phyloP scores from a whole-genome alignment of 2,888 invertebrate genomes.

The Taphrorychus bicolor region DNA sequence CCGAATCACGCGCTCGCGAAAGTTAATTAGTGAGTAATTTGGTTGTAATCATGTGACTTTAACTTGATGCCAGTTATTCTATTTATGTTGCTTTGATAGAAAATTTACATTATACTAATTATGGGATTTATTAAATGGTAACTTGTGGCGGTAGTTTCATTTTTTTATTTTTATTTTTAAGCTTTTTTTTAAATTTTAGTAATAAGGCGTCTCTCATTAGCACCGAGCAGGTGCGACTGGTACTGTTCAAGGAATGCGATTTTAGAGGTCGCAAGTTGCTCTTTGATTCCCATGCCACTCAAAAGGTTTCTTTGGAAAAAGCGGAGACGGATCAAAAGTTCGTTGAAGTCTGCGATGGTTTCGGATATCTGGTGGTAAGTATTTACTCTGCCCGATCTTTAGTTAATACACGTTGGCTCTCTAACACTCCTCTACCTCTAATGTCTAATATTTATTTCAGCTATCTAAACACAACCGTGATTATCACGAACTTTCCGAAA shows the following conservation, averaged over 20 bases:
- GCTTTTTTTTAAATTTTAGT: conserved; percentile 4
- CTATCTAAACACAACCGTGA: conserved; percentile 61
- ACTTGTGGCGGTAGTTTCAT: background rate
- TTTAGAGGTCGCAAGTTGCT: conserved; percentile 79
- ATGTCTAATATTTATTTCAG: no score
- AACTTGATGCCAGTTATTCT: background rate
- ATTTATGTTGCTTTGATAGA: background rate
- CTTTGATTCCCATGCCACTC: conserved; percentile 81
- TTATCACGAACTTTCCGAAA: conserved; percentile 81
- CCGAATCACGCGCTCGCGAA: background rate
- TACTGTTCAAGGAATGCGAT: conserved; percentile 87
- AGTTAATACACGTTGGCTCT: no score
- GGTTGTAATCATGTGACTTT: background rate
- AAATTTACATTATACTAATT: background rate
- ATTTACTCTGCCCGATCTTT: no score
- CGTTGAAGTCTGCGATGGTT: conserved; percentile 70
- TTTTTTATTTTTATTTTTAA: background rate
- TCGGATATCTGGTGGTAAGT: conserved; percentile 68
- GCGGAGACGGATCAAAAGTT: conserved; percentile 53
- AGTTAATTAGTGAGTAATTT: background rate
- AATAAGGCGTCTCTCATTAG: conserved; percentile 22
- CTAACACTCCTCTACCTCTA: no score
- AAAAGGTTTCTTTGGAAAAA: conserved; percentile 54
- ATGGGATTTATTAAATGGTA: background rate
- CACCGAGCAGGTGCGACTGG: conserved; percentile 76